Conservation (phyloP, 2,797 vertebrate genomes). For the Enoplosus armatus region DNA sequence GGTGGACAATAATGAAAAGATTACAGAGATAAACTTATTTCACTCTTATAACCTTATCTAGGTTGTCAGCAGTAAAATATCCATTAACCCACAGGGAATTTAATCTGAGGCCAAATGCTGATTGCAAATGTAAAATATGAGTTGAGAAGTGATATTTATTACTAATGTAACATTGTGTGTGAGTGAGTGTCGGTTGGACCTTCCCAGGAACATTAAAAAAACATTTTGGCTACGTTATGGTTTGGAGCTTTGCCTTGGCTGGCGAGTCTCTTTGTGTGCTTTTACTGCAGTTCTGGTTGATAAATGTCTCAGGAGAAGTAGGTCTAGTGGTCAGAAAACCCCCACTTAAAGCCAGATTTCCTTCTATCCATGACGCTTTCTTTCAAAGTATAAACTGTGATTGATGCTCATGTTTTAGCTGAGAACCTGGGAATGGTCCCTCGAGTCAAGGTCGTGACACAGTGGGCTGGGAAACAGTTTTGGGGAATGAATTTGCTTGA, state of each 20-base stretch:
- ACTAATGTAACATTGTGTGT: constrained; percentile 41
- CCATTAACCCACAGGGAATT: constrained; percentile 42
- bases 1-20: constrained; percentile 61
- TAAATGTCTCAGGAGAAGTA: constrained; percentile 55
- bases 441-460: constrained; percentile 72
- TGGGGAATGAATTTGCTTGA: constrained; percentile 54
- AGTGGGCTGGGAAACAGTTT: constrained; percentile 62
- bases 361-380: constrained; percentile 44
- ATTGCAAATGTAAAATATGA: constrained; percentile 55
- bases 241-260: constrained; percentile 64
- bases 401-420: constrained; percentile 70
- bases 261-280: constrained; percentile 40
- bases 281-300: constrained; percentile 55
- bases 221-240: constrained; percentile 43
- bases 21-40: constrained; percentile 55
- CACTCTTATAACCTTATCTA: constrained; percentile 54
- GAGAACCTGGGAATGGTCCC: constrained; percentile 62
- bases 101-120: constrained; percentile 51
- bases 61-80: constrained; percentile 55
- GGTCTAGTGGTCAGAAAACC: constrained; percentile 60
- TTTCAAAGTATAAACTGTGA: constrained; percentile 69
- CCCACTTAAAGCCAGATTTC: constrained; percentile 58
- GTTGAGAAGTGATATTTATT: constrained; percentile 52
- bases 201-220: constrained; percentile 57
- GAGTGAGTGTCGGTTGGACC: constrained; percentile 47